phyloP scores from a whole-genome alignment of 2,888 invertebrate genomes.

The Drosophila cognata region DNA sequence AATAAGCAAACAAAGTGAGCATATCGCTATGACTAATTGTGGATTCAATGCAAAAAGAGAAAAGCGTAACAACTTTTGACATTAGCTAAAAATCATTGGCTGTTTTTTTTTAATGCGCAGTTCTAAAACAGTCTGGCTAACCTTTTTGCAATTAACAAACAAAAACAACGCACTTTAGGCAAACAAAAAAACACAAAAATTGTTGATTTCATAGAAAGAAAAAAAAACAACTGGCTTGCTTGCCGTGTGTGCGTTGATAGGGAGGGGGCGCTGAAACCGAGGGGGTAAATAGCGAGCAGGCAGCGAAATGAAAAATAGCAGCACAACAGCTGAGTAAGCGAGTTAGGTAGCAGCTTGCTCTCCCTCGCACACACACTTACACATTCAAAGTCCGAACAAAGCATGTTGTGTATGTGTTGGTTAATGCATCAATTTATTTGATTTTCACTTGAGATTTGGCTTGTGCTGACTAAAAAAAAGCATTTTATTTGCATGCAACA shows the following conservation, averaged over 20 bases:
- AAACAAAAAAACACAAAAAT: slow-evolving; percentile 37
- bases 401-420: slow-evolving; percentile 25
- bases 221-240: slow-evolving; percentile 58
- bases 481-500: slow-evolving; percentile 33
- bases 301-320: slow-evolving; percentile 54
- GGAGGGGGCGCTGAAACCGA: slow-evolving; percentile 4
- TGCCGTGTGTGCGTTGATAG: slow-evolving; percentile 30
- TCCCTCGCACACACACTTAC: slow-evolving; percentile 31
- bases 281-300: slow-evolving; percentile 24
- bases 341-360: slow-evolving; percentile 50
- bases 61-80: slow-evolving; percentile 29
- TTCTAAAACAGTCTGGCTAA: slow-evolving; percentile 23
- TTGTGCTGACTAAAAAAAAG: slow-evolving; percentile 33
- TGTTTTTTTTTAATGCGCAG: slow-evolving; percentile 52
- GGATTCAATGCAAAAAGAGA: slow-evolving; percentile 20
- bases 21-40: slow-evolving; percentile 67
- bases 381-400: slow-evolving; percentile 45
- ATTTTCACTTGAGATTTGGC: slow-evolving; percentile 52
- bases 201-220: slow-evolving; percentile 43
- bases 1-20: slow-evolving; percentile 51
- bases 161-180: slow-evolving; percentile 29
- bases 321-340: slow-evolving; percentile 73
- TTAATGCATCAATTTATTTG: slow-evolving; percentile 40
- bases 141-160: slow-evolving; percentile 46
- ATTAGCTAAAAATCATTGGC: slow-evolving; percentile 31